These are phyloP conservation scores for Lamprotornis superbus DNA, from an alignment of 2,113 vertebrate genomes.

Conservation along the genomic window DNA sequence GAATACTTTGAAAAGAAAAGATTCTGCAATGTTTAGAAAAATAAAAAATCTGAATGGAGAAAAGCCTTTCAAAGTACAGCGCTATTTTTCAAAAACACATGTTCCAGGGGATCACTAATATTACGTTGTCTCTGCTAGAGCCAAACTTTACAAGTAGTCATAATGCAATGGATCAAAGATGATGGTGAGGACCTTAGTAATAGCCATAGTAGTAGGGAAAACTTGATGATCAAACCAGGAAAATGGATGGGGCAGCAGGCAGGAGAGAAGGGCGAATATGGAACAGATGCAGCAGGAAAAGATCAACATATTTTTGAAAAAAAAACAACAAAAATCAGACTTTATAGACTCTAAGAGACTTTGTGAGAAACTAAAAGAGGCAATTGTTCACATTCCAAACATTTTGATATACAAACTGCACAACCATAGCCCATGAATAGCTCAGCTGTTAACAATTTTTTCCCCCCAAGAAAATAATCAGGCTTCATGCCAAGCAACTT, in stretches of 20 bases:
- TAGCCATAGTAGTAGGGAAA: background rate
- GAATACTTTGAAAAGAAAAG: background rate
- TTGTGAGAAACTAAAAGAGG: slow-evolving; percentile 86
- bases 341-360: slow-evolving; percentile 78
- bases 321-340: slow-evolving; percentile 59
- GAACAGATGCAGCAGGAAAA: slow-evolving; percentile 5
- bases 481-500: slow-evolving; percentile 84
- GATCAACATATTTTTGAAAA: slow-evolving; percentile 63
- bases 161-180: background rate
- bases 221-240: background rate
- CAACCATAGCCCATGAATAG: slow-evolving; percentile 80
- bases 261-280: background rate
- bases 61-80: background rate
- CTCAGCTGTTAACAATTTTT: slow-evolving; percentile 86
- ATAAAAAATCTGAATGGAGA: background rate
- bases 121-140: slow-evolving; percentile 21
- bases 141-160: background rate
- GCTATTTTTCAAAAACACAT: background rate
- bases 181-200: background rate
- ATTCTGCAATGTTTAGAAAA: background rate
- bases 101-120: slow-evolving; percentile 41
- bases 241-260: background rate
- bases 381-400: slow-evolving; percentile 91
- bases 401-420: slow-evolving; percentile 88
- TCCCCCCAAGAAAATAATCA: slow-evolving; percentile 84